Percentiles rank a stretch among this genome's conserved stretches.
Conservation (phyloP, 1,140 invertebrate genomes). For the Chrysomallon squamiferum region DNA sequence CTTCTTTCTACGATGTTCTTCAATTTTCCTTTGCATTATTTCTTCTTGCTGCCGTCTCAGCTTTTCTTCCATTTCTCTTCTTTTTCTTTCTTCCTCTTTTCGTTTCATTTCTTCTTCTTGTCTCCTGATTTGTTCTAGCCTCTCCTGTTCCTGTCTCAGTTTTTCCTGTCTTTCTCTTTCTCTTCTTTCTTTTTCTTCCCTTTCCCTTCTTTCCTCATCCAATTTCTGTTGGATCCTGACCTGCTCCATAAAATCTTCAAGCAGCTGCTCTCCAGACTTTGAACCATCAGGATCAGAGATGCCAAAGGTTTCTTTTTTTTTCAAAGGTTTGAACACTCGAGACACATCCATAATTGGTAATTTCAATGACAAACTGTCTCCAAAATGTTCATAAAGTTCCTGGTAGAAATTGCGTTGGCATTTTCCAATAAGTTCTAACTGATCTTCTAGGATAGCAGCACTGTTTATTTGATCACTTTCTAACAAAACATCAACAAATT, state of each 20-base stretch:
- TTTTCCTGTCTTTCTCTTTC: slow-evolving; percentile 17
- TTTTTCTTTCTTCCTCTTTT: slow-evolving; percentile 14
- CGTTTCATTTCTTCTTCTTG: slow-evolving; percentile 20
- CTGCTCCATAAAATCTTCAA: slow-evolving; percentile 52
- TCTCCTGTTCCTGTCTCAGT: slow-evolving; percentile 9
- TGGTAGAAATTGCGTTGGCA: slow-evolving; percentile 43
- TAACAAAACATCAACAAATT: not conserved
- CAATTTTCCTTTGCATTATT: not conserved
- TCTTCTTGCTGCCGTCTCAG: slow-evolving; percentile 4
- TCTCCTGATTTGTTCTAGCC: slow-evolving; percentile 20
- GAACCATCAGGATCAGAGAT: slow-evolving; percentile 38
- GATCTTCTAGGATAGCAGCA: not conserved
- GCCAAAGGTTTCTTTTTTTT: slow-evolving; percentile 29
- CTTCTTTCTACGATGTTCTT: slow-evolving; percentile 8
- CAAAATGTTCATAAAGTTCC: slow-evolving; percentile 58
- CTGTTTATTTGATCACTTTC: not conserved
- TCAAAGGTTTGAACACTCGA: slow-evolving; percentile 31
- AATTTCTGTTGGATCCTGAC: slow-evolving; percentile 35
- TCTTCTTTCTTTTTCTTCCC: slow-evolving; percentile 16
- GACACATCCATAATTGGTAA: slow-evolving; percentile 31
- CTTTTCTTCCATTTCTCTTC: slow-evolving; percentile 4
- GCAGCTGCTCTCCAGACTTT: slow-evolving; percentile 57
- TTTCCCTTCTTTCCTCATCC: slow-evolving; percentile 25
- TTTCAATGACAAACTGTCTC: slow-evolving; percentile 49
- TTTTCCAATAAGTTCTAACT: slow-evolving; percentile 19